Evolutionary conservation across 2,113 vertebrate species (phyloP).

Genomic region (Onychostoma macrolepis): DNA sequence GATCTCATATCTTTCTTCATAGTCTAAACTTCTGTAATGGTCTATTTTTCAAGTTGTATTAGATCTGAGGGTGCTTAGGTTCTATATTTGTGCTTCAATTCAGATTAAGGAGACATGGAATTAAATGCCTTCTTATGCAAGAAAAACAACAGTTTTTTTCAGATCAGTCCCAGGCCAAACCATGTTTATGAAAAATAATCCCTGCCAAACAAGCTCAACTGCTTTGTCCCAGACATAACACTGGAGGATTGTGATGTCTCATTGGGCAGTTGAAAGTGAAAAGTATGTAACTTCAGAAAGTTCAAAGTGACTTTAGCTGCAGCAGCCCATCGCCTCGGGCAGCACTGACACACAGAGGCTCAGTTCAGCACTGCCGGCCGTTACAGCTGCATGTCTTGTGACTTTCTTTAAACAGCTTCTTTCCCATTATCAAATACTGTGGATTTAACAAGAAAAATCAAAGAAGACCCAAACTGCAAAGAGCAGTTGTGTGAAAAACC

Average conservation of each 20-base stretch:
- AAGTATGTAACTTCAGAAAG: slow-evolving; percentile 37
- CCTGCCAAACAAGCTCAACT: not conserved
- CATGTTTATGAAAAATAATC: not conserved
- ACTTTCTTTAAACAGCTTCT: slow-evolving; percentile 59
- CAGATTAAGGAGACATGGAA: not conserved
- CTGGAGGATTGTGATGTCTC: not conserved
- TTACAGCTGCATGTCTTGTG: slow-evolving; percentile 71
- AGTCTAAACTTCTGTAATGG: not conserved
- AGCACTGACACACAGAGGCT: slow-evolving; percentile 38
- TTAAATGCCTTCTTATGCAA: not conserved
- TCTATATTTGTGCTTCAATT: not conserved
- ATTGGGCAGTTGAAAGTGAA: slow-evolving; percentile 13
- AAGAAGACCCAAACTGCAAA: slow-evolving; percentile 24
- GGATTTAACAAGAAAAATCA: slow-evolving; percentile 26
- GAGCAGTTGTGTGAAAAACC: slow-evolving; percentile 35
- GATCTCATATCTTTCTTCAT: not conserved
- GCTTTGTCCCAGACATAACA: not conserved
- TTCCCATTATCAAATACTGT: slow-evolving; percentile 41
- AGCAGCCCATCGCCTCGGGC: slow-evolving; percentile 50
- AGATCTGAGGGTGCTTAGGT: not conserved
- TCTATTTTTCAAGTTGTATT: not conserved
- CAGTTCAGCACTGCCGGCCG: slow-evolving; percentile 55
- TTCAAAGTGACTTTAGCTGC: slow-evolving; percentile 57
- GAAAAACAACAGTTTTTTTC: not conserved
- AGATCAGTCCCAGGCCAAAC: not conserved